Percentiles rank a stretch among this genome's conserved stretches.
Conservation (phyloP, 1,140 invertebrate genomes). For the Streblospio benedicti region DNA sequence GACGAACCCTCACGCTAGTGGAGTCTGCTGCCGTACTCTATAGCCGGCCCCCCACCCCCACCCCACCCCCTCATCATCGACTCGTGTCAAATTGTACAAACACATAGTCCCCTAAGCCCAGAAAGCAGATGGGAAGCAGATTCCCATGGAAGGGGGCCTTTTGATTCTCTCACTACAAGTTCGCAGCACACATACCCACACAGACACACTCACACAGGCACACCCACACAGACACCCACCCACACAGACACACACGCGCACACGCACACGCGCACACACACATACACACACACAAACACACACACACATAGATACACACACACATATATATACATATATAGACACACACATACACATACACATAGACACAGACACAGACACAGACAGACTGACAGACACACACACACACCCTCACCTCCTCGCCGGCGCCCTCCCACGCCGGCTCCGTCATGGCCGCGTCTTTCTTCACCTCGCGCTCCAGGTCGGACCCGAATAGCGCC, state of each 20-base stretch:
- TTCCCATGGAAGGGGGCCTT: neutral
- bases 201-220: neutral
- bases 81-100: neutral
- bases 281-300: too few species aligned
- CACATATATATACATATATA: too few species aligned
- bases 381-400: neutral
- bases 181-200: neutral
- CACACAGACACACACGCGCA: neutral
- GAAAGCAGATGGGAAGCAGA: neutral
- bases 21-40: too few species aligned
- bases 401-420: neutral
- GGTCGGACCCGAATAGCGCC: constrained; percentile 8
- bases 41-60: neutral
- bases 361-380: too few species aligned
- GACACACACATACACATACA: neutral
- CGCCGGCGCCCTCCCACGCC: neutral
- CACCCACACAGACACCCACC: neutral
- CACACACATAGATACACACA: too few species aligned
- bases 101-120: neutral
- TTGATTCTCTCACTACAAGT: neutral
- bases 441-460: neutral
- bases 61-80: neutral
- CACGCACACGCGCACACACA: too few species aligned
- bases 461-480: constrained; percentile 7
- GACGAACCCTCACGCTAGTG: too few species aligned